phyloP scores from a whole-genome alignment of 2,888 invertebrate species.

The Drosophila fungiperda region DNA sequence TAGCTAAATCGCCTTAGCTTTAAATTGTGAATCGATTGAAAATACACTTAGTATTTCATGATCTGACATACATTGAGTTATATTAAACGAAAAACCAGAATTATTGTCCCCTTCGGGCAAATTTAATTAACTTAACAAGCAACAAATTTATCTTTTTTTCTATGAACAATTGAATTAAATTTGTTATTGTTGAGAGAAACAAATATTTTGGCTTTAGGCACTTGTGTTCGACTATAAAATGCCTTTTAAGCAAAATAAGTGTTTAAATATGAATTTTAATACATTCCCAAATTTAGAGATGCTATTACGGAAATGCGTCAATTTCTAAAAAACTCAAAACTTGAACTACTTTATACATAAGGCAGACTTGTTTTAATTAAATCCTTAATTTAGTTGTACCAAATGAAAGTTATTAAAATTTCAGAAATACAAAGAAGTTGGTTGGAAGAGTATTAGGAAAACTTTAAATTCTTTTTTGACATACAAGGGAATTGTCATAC shows the following conservation, averaged over 20 bases:
- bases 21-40: neutral
- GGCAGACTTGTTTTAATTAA: neutral
- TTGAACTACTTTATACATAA: neutral
- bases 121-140: slow-evolving; percentile 25
- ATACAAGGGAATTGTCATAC: neutral
- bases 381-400: neutral
- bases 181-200: neutral
- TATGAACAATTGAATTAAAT: slow-evolving; percentile 16
- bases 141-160: slow-evolving; percentile 15
- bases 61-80: neutral
- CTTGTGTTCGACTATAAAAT: neutral
- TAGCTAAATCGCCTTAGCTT: no score
- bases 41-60: neutral
- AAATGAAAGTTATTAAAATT: no score
- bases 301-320: neutral
- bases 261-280: neutral
- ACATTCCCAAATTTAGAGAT: neutral
- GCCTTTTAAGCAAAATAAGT: neutral
- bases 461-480: neutral
- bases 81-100: neutral
- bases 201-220: neutral
- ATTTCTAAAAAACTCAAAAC: neutral
- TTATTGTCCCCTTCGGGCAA: neutral
- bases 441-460: no score
- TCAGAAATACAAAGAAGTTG: no score